These are phyloP conservation scores for Drosophila monieri DNA, from an alignment of 2,888 invertebrate species.

Conservation along the genomic window DNA sequence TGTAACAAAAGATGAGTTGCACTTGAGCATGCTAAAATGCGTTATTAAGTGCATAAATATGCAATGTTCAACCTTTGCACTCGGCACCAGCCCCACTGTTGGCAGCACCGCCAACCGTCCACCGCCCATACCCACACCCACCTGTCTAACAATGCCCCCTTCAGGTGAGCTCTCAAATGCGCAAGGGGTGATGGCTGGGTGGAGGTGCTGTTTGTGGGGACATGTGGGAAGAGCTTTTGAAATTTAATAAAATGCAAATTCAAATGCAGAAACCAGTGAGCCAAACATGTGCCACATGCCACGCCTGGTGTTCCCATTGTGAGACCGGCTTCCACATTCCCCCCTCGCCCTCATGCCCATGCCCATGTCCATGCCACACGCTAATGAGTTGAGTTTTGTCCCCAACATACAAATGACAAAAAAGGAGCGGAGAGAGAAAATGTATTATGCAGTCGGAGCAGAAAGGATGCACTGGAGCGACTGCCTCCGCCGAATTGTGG, in stretches of 20 bases:
- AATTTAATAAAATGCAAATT: constrained; percentile 79
- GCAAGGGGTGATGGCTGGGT: constrained; percentile 3
- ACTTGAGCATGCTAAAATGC: constrained; percentile 79
- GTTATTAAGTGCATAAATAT: constrained; percentile 81
- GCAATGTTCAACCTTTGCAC: constrained; percentile 60
- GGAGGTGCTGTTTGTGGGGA: constrained; percentile 12
- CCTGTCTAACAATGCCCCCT: constrained; percentile 53
- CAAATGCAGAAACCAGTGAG: constrained; percentile 60
- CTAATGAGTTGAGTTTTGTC: constrained; percentile 67
- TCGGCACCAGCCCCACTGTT: constrained; percentile 12
- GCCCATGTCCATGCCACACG: constrained; percentile 37
- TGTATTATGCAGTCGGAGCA: constrained; percentile 64
- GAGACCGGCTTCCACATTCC: not conserved
- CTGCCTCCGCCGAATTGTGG: constrained; percentile 61
- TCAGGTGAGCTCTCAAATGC: constrained; percentile 60
- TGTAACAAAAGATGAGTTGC: constrained; percentile 77
- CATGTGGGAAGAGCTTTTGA: constrained; percentile 68
- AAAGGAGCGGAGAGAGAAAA: constrained; percentile 21
- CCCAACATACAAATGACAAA: constrained; percentile 22
- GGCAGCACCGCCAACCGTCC: constrained; percentile 3
- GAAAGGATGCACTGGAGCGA: constrained; percentile 62
- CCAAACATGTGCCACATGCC: constrained; percentile 58
- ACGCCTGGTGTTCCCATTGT: constrained; percentile 43
- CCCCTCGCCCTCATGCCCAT: not conserved
- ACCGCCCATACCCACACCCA: not conserved